Percentiles rank a stretch among this genome's conserved stretches.
Evolutionary conservation across 2,113 vertebrate species (phyloP).

Genomic region (Tenrec ecaudatus): DNA sequence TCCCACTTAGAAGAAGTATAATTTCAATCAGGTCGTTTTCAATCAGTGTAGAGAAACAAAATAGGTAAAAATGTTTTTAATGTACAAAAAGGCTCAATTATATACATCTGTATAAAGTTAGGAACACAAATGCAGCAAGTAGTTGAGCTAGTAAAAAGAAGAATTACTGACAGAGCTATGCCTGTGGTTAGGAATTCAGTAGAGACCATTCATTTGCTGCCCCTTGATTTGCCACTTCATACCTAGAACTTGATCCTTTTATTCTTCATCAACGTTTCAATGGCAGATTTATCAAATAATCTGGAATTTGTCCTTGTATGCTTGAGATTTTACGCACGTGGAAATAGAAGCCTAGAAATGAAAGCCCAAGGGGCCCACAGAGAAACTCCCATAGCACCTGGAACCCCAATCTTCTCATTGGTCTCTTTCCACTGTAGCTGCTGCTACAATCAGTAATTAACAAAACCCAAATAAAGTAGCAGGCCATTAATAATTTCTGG

Average conservation of each 20-base stretch:
- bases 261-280: background rate
- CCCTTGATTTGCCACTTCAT: constrained; percentile 47
- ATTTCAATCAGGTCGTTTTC: constrained; percentile 34
- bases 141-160: background rate
- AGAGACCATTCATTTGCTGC: constrained; percentile 46
- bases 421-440: background rate
- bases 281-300: constrained; percentile 47
- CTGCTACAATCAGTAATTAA: background rate
- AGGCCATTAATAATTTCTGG: background rate
- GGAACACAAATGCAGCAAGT: constrained; percentile 50
- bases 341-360: background rate
- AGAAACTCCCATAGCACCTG: background rate
- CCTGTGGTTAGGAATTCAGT: constrained; percentile 44
- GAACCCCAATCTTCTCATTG: background rate
- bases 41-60: constrained; percentile 37
- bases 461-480: background rate
- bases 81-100: background rate
- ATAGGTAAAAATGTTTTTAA: constrained; percentile 44
- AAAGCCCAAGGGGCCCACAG: background rate
- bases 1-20: constrained; percentile 41
- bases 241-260: constrained; percentile 52
- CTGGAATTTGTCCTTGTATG: constrained; percentile 26
- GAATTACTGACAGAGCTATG: constrained; percentile 44
- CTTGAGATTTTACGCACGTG: constrained; percentile 24
- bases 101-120: constrained; percentile 19